Conservation (phyloP, 2,888 invertebrate species). For the Andrena praecox region DNA sequence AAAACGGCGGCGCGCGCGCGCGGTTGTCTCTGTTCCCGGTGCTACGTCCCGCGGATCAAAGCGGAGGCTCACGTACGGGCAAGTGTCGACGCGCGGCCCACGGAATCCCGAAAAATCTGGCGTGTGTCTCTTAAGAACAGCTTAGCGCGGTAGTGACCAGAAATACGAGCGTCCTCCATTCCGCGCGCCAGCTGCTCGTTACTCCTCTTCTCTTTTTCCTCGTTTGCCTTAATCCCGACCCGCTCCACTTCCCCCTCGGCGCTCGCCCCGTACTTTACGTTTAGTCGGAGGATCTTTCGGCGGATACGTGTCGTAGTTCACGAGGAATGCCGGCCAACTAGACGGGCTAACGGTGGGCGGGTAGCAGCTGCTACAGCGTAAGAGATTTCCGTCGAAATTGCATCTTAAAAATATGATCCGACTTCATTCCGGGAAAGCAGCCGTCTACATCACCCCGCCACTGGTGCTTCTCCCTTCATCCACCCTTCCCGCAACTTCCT, state of each 20-base stretch:
- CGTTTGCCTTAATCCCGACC: slow-evolving; percentile 48
- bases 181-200: background rate
- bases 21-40: slow-evolving; percentile 11
- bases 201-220: slow-evolving; percentile 15
- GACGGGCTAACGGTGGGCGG: slow-evolving; percentile 59
- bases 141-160: slow-evolving; percentile 2
- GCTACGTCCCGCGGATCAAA: background rate
- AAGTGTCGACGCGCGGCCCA: slow-evolving; percentile 1
- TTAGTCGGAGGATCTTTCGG: slow-evolving; percentile 50
- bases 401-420: slow-evolving; percentile 83
- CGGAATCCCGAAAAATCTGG: background rate
- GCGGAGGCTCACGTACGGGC: slow-evolving; percentile 2
- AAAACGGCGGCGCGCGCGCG: background rate
- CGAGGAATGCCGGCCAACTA: slow-evolving; percentile 39
- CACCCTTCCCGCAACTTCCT: background rate
- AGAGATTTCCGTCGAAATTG: slow-evolving; percentile 82
- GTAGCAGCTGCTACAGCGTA: slow-evolving; percentile 75
- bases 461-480: background rate
- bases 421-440: slow-evolving; percentile 75
- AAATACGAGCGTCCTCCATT: slow-evolving; percentile 23
- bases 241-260: slow-evolving; percentile 13
- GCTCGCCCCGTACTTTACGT: slow-evolving; percentile 46
- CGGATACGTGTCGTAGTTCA: slow-evolving; percentile 61
- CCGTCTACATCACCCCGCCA: slow-evolving; percentile 39
- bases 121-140: background rate